Base-by-base conservation (phyloP, 2,113 vertebrate genomes). In the Alouatta palliata region DNA sequence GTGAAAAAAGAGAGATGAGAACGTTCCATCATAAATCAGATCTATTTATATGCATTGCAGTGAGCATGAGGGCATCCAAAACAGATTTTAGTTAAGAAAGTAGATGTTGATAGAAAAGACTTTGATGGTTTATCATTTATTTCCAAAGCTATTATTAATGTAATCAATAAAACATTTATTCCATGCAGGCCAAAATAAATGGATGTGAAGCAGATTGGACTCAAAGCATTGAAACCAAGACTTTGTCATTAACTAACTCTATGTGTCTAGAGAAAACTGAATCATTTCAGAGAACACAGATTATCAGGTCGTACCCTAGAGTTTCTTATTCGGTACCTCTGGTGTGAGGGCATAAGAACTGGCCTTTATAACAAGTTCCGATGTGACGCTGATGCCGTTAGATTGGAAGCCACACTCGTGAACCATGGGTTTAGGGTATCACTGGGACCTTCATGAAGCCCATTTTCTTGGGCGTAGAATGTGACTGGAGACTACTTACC, bases 221-320 rank as follows among this genome's bases (percentile, higher is more conserved):
- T 68, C 6, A 64, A 43, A 68, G 17, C 14, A 35, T 3, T 14
- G 27, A 61, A 91, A 68, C 25, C 10, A 32, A 80, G 16, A 2
- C 7, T 76, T 96, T 66, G 16, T 8, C 3, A 6, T 73, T 16
- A 58, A 6, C 11, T n/a, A 66, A 37, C 19, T 49, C 19, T 58
- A 1, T 64, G 21, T 79, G 7, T 8, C 71, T 73, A 35, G 68
- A 16, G 30, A 58, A 23, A 73, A 40, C 2, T 75, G 52, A 86
- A 54, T 47, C 6, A 20, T 68, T 9, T 90, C 84, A 35, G 1
- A 70, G 47, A 70, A 25, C 23, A 37, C 13, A 66, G 40, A n/a
- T 45, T 56, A 56, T 5, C 0, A 17, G 23, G 1, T 2, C 23
- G 23, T 20, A 8, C 1, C 9, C 20, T 11, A 23, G 2, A 75